phyloP scores from a whole-genome alignment of 2,797 vertebrate species.

The Cynodonichthys magdalenae region DNA sequence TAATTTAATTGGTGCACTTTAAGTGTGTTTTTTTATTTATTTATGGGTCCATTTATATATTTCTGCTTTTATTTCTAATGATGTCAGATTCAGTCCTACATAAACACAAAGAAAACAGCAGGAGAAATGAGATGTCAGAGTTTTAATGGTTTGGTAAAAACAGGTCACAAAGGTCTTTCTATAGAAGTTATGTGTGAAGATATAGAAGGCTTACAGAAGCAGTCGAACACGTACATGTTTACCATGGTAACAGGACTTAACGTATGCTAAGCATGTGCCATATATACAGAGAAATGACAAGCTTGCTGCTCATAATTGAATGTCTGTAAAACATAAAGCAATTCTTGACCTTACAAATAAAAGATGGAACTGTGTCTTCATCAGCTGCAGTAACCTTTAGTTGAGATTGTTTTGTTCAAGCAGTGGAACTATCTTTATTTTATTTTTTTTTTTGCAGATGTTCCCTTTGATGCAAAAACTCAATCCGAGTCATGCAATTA shows the following conservation, averaged over 20 bases:
- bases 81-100: too few species aligned
- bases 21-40: too few species aligned
- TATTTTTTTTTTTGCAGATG: not conserved
- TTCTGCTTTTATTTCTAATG: too few species aligned
- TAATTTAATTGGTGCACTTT: too few species aligned
- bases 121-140: not conserved
- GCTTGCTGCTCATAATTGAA: not conserved
- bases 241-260: not conserved
- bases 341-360: not conserved
- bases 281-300: not conserved
- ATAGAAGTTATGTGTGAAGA: not conserved
- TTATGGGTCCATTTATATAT: too few species aligned
- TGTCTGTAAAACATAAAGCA: not conserved
- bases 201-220: slow-evolving; percentile 11
- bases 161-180: slow-evolving; percentile 21
- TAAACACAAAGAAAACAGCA: slow-evolving; percentile 1
- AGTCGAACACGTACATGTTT: not conserved
- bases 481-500: not conserved
- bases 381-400: slow-evolving; percentile 2
- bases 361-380: not conserved
- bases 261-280: not conserved
- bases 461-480: not conserved
- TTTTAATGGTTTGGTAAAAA: slow-evolving; percentile 17
- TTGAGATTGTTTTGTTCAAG: not conserved
- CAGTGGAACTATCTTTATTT: not conserved